phyloP scores from a whole-genome alignment of 2,113 vertebrate species.

The Cololabis saira region DNA sequence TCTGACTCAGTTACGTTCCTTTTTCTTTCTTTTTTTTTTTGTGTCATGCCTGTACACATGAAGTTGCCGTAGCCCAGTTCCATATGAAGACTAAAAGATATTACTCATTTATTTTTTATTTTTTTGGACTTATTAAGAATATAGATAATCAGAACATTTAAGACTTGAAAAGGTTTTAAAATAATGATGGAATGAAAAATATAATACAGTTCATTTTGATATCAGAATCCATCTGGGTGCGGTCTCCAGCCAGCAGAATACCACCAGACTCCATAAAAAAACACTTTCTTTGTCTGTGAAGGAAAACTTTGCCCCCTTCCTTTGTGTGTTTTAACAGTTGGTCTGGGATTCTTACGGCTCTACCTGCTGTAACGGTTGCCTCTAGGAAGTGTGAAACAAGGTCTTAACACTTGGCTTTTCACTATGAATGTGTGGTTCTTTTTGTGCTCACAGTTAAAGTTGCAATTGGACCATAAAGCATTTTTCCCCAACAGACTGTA shows the following conservation, averaged over 20 bases:
- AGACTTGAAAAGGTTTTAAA: neutral
- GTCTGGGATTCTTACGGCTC: slow-evolving; percentile 71
- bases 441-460: slow-evolving; percentile 78
- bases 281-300: slow-evolving; percentile 51
- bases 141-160: no score
- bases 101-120: no score
- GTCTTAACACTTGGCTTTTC: slow-evolving; percentile 78
- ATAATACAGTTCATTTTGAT: no score
- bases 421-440: slow-evolving; percentile 66
- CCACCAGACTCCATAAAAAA: slow-evolving; percentile 40
- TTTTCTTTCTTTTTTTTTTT: slow-evolving; percentile 22
- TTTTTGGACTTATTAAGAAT: no score
- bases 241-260: slow-evolving; percentile 31
- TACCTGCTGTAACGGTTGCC: slow-evolving; percentile 79
- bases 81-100: no score
- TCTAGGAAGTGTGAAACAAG: slow-evolving; percentile 76
- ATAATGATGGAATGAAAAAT: no score
- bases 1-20: slow-evolving; percentile 55
- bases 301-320: slow-evolving; percentile 40
- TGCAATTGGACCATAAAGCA: slow-evolving; percentile 79
- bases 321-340: slow-evolving; percentile 70
- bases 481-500: slow-evolving; percentile 75
- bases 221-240: slow-evolving; percentile 21
- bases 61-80: no score
- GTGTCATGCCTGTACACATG: slow-evolving; percentile 20